Evolutionary conservation across 2,797 vertebrate species (phyloP).

Genomic region (Chaenodraco wilsoni): DNA sequence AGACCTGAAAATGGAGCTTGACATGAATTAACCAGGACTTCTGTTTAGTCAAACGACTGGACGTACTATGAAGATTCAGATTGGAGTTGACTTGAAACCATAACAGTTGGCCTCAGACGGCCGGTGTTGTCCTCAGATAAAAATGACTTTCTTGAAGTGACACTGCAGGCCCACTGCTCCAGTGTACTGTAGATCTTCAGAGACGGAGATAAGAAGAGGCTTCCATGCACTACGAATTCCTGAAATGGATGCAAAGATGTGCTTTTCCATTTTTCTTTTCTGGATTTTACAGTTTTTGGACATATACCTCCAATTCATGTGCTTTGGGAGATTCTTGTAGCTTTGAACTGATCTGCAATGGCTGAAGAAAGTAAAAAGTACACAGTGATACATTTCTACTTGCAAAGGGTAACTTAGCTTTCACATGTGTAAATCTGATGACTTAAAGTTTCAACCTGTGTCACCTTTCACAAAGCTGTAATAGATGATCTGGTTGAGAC

Average conservation of each 20-base stretch:
- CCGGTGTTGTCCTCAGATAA: slow-evolving; percentile 4
- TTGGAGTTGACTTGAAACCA: slow-evolving; percentile 35
- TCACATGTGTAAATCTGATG: slow-evolving; percentile 21
- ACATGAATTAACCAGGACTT: background rate
- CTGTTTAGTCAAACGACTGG: slow-evolving; percentile 9
- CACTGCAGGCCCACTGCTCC: slow-evolving; percentile 6
- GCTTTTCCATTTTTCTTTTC: slow-evolving; percentile 1
- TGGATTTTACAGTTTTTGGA: slow-evolving; percentile 27
- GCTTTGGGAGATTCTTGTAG: slow-evolving; percentile 13
- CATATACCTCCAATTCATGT: background rate
- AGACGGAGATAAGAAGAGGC: slow-evolving; percentile 23
- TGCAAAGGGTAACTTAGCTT: background rate
- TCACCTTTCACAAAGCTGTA: slow-evolving; percentile 23
- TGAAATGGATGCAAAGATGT: slow-evolving; percentile 22
- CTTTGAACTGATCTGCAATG: background rate
- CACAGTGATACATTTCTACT: slow-evolving; percentile 33
- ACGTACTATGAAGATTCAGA: slow-evolving; percentile 14
- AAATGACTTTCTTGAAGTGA: slow-evolving; percentile 28
- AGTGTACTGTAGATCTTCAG: slow-evolving; percentile 5
- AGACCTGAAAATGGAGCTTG: slow-evolving; percentile 60
- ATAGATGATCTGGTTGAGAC: slow-evolving; percentile 12
- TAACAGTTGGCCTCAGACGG: slow-evolving; percentile 9
- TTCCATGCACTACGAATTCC: slow-evolving; percentile 20
- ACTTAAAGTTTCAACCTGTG: slow-evolving; percentile 3
- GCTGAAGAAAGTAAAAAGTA: slow-evolving; percentile 27